These are phyloP conservation scores for Cladopsammia gracilis DNA, from an alignment of 64 coral and sea anemone genomes.

Conservation along the genomic window DNA sequence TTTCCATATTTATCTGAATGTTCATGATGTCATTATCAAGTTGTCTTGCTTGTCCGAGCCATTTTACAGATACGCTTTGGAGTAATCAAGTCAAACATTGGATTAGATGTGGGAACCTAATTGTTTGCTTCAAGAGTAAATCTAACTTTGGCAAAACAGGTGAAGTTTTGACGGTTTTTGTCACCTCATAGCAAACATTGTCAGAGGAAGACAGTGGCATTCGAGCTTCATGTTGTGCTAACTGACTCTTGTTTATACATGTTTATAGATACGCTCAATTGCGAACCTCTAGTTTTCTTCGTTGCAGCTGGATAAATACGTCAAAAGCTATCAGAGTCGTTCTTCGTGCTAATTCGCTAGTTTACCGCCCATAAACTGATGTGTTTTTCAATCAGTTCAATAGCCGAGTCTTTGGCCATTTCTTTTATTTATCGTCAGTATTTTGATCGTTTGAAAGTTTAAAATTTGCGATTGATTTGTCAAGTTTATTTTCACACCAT, in stretches of 20 bases:
- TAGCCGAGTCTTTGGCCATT: no score
- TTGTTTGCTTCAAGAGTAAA: not conserved
- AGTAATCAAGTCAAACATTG: not conserved
- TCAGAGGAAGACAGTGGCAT: not conserved
- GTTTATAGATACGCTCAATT: not conserved
- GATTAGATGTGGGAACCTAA: not conserved
- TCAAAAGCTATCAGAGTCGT: not conserved
- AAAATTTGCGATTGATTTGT: not conserved
- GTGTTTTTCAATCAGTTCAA: no score
- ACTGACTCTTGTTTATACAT: not conserved
- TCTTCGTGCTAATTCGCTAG: not conserved
- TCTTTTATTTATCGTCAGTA: no score
- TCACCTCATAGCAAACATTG: not conserved
- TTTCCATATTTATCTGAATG: no score
- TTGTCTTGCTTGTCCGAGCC: no score
- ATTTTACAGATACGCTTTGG: no score
- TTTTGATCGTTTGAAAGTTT: no score
- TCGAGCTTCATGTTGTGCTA: not conserved
- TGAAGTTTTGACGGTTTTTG: not conserved
- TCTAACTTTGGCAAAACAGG: not conserved
- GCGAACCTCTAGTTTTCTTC: slow-evolving; percentile 1
- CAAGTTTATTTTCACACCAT: slow-evolving; percentile 7
- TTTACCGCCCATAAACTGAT: not conserved
- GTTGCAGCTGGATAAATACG: not conserved
- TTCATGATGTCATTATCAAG: no score